Base-by-base conservation (phyloP, 35 echinoderm and acorn worm genomes). In the Ptychodera flava region DNA sequence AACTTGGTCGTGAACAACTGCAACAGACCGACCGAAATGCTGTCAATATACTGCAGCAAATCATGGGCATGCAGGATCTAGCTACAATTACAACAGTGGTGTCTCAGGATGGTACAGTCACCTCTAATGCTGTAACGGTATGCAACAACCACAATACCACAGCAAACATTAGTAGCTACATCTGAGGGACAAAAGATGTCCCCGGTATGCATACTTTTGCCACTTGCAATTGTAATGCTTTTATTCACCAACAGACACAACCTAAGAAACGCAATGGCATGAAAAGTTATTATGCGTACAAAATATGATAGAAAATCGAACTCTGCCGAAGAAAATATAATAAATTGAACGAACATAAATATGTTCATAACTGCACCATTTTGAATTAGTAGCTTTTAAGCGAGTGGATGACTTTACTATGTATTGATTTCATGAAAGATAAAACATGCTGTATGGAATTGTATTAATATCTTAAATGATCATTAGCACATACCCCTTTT, bases 51-150 rank as follows among this genome's bases (percentile, higher is more conserved):
- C 37, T 89, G 16, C 87, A 89, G 37, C 79, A 89, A 36, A 82
- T 89, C 30, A 89, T 89, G 16, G 79, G 38, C 29, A 83, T 89
- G 80, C 87, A 89, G 75, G 87, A 52, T 77, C 31, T 33, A 36
- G 37, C 32, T 30, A 33, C 27, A 35, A 16, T 78, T 0, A 22
- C 45, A 6, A 64, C 45, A 12, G n/a, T n/a, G n/a, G 45, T 64
- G 6, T 64, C 45, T 22, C 45, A 64, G 22, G 45, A 64, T 64
- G 45, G 45, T 64, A 64, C 45, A 6, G 45, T 64, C 6, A 64
- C 45, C 6, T 64, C 45, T 12, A 22, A 64, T 64, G 45, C 45
- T 64, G 45, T 64, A 6, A 64, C 45, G 22, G n/a, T 64, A 64
- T 64, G 45, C 45, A 12, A 64, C 45, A 22, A 64, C 45, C 6